These are phyloP conservation scores for Prionailurus viverrinus DNA, from an alignment of 2,113 vertebrate species.

Conservation along the genomic window DNA sequence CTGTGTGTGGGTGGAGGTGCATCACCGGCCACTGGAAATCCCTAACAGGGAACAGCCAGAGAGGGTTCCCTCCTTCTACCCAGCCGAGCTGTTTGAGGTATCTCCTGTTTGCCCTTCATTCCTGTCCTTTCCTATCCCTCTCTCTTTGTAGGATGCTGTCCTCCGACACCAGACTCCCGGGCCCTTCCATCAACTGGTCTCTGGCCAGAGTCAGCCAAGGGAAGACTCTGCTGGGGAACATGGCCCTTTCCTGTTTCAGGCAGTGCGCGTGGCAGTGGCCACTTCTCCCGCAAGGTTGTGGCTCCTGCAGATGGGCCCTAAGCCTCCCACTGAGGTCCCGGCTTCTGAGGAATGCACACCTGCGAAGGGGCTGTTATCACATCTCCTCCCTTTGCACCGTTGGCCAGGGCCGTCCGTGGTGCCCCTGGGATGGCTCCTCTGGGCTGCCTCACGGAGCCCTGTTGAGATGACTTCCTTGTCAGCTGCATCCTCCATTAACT, in stretches of 20 bases:
- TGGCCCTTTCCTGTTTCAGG: neutral
- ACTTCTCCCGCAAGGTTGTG: neutral
- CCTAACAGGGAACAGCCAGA: neutral
- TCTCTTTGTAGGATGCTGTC: neutral
- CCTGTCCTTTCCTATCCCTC: neutral
- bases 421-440: too few relatives aligned
- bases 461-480: neutral
- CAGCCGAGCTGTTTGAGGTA: neutral
- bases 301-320: rapidly evolving
- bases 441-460: neutral
- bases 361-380: rapidly evolving
- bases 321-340: neutral
- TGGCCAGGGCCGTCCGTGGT: rapidly evolving
- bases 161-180: neutral
- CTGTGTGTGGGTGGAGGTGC: neutral
- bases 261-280: too few relatives aligned
- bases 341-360: too few relatives aligned
- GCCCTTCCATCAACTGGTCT: neutral
- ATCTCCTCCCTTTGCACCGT: rapidly evolving
- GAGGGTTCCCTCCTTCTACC: neutral
- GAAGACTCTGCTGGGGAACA: neutral
- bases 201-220: neutral
- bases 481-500: neutral
- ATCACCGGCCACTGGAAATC: neutral
- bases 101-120: neutral